phyloP scores from a whole-genome alignment of 1,140 invertebrate species.

The Drosophila ironensis region DNA sequence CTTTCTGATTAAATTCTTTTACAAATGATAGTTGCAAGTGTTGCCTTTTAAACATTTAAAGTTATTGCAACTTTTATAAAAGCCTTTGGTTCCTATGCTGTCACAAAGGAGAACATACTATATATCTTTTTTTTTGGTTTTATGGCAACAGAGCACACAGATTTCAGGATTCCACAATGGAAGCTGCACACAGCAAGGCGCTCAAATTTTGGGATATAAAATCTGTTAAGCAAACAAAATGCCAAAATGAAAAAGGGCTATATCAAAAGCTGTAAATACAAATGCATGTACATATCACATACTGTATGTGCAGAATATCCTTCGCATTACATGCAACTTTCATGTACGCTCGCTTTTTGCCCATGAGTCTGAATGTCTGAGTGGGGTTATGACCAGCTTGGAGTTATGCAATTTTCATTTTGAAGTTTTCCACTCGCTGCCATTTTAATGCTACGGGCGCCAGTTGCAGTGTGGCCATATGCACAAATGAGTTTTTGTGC shows the following conservation, averaged over 20 bases:
- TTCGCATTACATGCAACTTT: conserved; percentile 57
- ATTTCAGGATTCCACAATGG: conserved; percentile 26
- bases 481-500: conserved; percentile 56
- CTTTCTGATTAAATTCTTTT: neutral
- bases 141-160: conserved; percentile 15
- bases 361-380: conserved; percentile 17
- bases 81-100: neutral
- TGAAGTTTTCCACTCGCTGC: conserved; percentile 45
- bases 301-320: conserved; percentile 11
- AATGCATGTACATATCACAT: conserved; percentile 24
- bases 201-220: conserved; percentile 32
- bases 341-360: conserved; percentile 35
- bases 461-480: conserved; percentile 25
- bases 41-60: too few species aligned
- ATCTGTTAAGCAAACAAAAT: conserved; percentile 64
- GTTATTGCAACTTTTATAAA: neutral
- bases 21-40: neutral
- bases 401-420: conserved; percentile 71
- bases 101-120: neutral
- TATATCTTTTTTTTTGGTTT: conserved; percentile 10
- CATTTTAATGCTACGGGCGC: conserved; percentile 3
- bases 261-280: conserved; percentile 42
- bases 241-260: conserved; percentile 41
- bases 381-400: conserved; percentile 30
- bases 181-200: conserved; percentile 18